These are phyloP conservation scores for Ditylenchus dipsaci DNA, from an alignment of 1,140 invertebrate genomes.

Conservation along the genomic window DNA sequence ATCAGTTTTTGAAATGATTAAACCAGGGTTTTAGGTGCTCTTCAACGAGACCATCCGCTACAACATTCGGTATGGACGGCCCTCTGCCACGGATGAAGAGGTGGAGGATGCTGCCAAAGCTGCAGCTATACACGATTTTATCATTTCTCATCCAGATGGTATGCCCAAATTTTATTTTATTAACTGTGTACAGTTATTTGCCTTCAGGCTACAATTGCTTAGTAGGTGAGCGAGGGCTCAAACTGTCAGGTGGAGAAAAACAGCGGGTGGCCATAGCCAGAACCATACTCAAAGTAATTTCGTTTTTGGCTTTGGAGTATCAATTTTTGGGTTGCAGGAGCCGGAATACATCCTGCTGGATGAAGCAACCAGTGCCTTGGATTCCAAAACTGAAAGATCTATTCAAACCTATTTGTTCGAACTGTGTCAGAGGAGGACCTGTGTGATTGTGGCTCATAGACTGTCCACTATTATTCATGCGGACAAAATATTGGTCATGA, in stretches of 20 bases:
- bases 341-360: constrained; percentile 80
- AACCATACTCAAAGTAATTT: constrained; percentile 72
- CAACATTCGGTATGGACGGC: constrained; percentile 87
- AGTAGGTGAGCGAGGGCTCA: constrained; percentile 62
- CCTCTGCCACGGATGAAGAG: constrained; percentile 73
- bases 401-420: constrained; percentile 61
- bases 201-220: constrained; percentile 59
- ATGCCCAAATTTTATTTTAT: background rate
- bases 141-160: constrained; percentile 79
- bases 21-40: constrained; percentile 2
- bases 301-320: constrained; percentile 62
- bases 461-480: constrained; percentile 47
- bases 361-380: constrained; percentile 65
- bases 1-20: background rate
- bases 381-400: constrained; percentile 56
- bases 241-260: constrained; percentile 76
- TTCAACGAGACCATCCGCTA: constrained; percentile 69
- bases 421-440: constrained; percentile 68
- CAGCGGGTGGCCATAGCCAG: constrained; percentile 86
- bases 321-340: constrained; percentile 51
- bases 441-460: constrained; percentile 28
- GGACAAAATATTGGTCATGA: constrained; percentile 47
- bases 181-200: background rate
- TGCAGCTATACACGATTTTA: constrained; percentile 88
- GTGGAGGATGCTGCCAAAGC: constrained; percentile 79